Evolutionary conservation across 2,888 invertebrate species (phyloP).

Genomic region (Drosophila neoperkinsi): DNA sequence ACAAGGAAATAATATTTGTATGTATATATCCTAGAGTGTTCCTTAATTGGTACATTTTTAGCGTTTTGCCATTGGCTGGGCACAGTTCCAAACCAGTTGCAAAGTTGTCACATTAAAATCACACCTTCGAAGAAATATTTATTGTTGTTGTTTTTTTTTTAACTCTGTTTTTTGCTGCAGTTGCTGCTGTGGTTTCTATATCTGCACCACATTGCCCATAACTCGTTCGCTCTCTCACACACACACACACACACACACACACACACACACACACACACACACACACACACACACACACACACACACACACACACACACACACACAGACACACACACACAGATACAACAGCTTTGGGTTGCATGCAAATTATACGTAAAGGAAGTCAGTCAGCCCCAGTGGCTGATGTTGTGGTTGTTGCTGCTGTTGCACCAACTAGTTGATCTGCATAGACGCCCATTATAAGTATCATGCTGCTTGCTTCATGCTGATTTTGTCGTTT

Average conservation of each 20-base stretch:
- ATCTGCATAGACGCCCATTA: constrained; percentile 66
- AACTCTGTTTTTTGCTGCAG: constrained; percentile 13
- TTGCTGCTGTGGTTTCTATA: constrained; percentile 51
- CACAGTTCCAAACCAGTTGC: constrained; percentile 68
- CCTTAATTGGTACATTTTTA: constrained; percentile 51
- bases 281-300: constrained; percentile 12
- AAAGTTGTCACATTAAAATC: constrained; percentile 81
- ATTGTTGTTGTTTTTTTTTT: constrained; percentile 52
- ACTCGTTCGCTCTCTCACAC: constrained; percentile 69
- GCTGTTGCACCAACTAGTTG: constrained; percentile 55
- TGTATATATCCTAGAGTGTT: constrained; percentile 45
- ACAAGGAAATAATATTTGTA: constrained; percentile 52
- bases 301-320: constrained; percentile 20
- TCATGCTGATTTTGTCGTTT: constrained; percentile 32
- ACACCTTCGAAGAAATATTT: constrained; percentile 76
- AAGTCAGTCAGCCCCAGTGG: constrained; percentile 48
- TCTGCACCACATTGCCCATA: constrained; percentile 69
- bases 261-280: constrained; percentile 24
- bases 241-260: constrained; percentile 22
- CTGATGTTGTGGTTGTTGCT: constrained; percentile 12
- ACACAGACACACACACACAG: constrained; percentile 25
- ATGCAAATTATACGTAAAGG: constrained; percentile 72
- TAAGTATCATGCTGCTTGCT: constrained; percentile 44
- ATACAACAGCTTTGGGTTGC: constrained; percentile 65
- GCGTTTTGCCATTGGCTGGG: constrained; percentile 30